Conservation (phyloP, 2,888 invertebrate species). For the Tipula unca region DNA sequence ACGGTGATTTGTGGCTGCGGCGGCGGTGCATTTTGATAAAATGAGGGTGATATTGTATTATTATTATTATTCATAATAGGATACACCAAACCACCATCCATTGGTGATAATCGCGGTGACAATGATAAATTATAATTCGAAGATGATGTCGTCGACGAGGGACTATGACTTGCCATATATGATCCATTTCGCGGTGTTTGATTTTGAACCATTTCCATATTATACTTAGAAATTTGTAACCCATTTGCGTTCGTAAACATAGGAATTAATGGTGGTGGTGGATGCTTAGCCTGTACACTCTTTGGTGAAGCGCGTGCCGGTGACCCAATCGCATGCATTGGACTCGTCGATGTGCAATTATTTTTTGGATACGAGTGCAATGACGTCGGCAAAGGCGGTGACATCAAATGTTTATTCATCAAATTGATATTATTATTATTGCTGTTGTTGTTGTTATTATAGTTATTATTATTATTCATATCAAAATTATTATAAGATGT, state of each 20-base stretch:
- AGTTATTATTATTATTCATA: neutral
- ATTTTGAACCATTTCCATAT: neutral
- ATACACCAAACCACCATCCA: neutral
- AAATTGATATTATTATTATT: slow-evolving; percentile 18
- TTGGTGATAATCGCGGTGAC: neutral
- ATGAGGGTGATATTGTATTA: neutral
- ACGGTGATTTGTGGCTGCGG: neutral
- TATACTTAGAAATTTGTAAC: neutral
- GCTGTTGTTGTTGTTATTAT: neutral
- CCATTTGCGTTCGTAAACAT: neutral
- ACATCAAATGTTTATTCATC: neutral
- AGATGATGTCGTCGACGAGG: neutral
- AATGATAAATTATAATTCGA: neutral
- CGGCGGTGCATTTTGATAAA: neutral
- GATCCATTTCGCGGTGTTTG: neutral
- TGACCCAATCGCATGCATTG: slow-evolving; percentile 23
- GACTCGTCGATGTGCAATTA: neutral
- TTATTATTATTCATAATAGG: neutral
- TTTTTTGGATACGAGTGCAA: slow-evolving; percentile 17
- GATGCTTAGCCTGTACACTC: slow-evolving; percentile 16
- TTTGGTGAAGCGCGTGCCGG: slow-evolving; percentile 24
- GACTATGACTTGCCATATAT: neutral
- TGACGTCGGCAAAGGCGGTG: neutral
- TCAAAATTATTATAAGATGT: neutral
- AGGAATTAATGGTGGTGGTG: slow-evolving; percentile 8